Conservation (phyloP, 2,113 vertebrate species). For the Upupa epops region DNA sequence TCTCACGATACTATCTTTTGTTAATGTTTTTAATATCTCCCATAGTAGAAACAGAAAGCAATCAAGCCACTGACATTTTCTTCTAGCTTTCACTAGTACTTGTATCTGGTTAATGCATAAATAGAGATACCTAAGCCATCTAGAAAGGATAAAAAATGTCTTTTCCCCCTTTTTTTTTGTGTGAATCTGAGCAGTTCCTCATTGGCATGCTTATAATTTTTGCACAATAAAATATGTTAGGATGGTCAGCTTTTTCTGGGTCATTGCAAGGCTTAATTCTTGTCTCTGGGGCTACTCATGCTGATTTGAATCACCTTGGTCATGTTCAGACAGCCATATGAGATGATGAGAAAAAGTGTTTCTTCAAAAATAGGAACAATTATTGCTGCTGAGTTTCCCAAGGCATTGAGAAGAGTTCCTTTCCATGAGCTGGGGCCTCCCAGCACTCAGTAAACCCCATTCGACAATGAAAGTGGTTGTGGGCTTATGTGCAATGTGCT, state of each 20-base stretch:
- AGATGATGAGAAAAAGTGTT: background rate
- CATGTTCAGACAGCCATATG: background rate
- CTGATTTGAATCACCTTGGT: background rate
- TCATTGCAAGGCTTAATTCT: background rate
- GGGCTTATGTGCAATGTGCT: background rate
- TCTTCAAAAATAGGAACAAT: background rate
- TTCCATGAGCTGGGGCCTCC: background rate
- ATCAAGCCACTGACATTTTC: slow-evolving; percentile 49
- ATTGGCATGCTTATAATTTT: background rate
- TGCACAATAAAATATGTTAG: background rate
- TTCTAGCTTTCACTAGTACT: background rate
- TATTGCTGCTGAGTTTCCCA: background rate
- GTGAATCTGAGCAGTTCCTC: background rate
- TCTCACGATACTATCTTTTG: slow-evolving; percentile 36
- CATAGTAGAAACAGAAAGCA: slow-evolving; percentile 38
- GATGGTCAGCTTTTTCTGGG: background rate
- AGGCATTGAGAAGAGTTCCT: background rate
- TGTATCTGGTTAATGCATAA: slow-evolving; percentile 48
- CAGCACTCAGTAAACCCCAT: background rate
- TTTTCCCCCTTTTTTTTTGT: background rate
- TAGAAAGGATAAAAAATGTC: background rate
- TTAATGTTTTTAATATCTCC: slow-evolving; percentile 59
- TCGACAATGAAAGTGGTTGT: background rate
- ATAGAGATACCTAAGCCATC: background rate
- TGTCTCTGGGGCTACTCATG: background rate